Evolutionary conservation across 1,140 invertebrate genomes (phyloP), one percentile per base, ranked within the genome.

Genomic region (Vanessa atalanta): DNA sequence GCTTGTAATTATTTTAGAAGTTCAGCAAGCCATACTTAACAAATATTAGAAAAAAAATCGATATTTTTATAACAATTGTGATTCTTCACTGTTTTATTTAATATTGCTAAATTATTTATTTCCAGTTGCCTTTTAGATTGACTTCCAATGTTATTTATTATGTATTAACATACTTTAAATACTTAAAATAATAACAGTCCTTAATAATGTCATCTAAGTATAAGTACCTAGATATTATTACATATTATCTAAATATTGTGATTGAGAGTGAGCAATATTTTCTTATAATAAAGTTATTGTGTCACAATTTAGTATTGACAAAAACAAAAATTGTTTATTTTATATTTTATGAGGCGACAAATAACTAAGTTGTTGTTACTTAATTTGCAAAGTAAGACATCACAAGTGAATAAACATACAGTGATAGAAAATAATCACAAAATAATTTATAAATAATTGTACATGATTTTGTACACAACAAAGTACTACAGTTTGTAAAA

Each of bases 241-340:
- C 50, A 73, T 68, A 72, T 72, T 66, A 73, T 37, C 53, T 76
- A 73, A 70, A 76, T 20, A 72, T 77, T 77, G 70, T 77, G 75
- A 77, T 76, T 72, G 61, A 72, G 50, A 75, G 55, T 78, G 73
- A 77, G 75, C 75, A 77, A 77, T 66, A 50, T 73, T 67, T 63
- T 73, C 11, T 23, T 57, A 57, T 23, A 57, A 57, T 20, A 65
- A 47, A 16, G 16, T 48, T 47, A 7, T 65, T 65, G 37, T 65
- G n/a, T 15, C 65, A 53, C 14, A 66, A 43, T 9, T 43, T 43
- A 43, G 9, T 43, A 43, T 1, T 43, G 7, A 43, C 37, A 43
- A 23, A 9, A 53, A 51, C 16, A 7, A 55, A 51, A 51, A 13
- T 57, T 57, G 53, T 8, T 57, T 23, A 55, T 11, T 16, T 53